phyloP scores from a whole-genome alignment of 2,888 invertebrate species.

The Cataglyphis altisquamis region DNA sequence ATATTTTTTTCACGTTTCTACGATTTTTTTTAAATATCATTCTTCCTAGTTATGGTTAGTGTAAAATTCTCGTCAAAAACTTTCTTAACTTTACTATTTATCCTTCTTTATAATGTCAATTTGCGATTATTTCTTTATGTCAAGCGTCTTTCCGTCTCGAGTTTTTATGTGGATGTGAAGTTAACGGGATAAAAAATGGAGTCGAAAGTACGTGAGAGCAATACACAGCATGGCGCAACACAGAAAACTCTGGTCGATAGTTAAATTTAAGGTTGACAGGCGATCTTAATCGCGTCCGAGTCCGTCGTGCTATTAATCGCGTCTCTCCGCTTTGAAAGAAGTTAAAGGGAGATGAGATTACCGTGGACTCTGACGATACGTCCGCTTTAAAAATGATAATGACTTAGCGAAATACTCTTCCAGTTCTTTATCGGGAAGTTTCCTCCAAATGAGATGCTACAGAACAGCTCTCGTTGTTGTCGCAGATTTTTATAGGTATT shows the following conservation, averaged over 20 bases:
- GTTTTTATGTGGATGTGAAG: conserved; percentile 1
- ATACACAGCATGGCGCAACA: conserved; percentile 19
- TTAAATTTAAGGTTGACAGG: conserved; percentile 65
- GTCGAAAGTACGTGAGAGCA: conserved; percentile 22
- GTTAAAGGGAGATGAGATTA: conserved; percentile 58
- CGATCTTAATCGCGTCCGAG: conserved; percentile 66
- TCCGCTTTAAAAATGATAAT: conserved; percentile 58
- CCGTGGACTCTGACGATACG: conserved; percentile 40
- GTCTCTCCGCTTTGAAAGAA: conserved; percentile 55
- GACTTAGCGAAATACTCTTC: conserved; percentile 57
- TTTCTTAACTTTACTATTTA: conserved; percentile 10
- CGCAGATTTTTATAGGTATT: conserved; percentile 15
- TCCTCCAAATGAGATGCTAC: conserved; percentile 14
- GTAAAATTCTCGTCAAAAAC: neutral
- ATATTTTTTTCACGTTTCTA: neutral
- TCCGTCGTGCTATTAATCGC: conserved; percentile 64
- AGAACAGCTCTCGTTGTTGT: neutral
- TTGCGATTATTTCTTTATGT: conserved; percentile 25
- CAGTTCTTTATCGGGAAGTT: conserved; percentile 19
- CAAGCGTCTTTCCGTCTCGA: neutral
- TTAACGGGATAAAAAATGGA: conserved; percentile 39
- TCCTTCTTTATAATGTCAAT: conserved; percentile 12
- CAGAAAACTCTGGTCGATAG: conserved; percentile 63
- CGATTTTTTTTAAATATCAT: neutral
- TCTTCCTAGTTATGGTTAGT: neutral